A percentile compares a stretch with the other conserved stretches of the same genome.
Evolutionary conservation across 2,888 invertebrate species (phyloP).

Genomic region (Beris chalybata): DNA sequence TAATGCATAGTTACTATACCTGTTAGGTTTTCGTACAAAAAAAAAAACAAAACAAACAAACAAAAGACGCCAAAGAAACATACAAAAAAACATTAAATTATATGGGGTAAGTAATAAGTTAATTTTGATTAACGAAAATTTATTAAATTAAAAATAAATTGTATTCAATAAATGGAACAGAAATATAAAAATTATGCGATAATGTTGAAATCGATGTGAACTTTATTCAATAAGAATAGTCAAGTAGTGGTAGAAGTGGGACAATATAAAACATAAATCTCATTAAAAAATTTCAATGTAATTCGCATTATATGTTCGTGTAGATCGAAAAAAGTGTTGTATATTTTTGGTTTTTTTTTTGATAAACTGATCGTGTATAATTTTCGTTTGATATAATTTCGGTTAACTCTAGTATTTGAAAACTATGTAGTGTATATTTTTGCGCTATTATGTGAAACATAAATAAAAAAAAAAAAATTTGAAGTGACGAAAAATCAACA

Average conservation of each 20-base stretch:
- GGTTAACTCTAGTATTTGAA: background rate
- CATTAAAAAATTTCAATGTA: slow-evolving; percentile 1
- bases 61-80: slow-evolving; percentile 15
- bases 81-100: slow-evolving; percentile 9
- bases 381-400: background rate
- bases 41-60: slow-evolving; percentile 1
- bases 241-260: slow-evolving; percentile 21
- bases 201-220: background rate
- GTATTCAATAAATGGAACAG: too few species aligned
- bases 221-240: slow-evolving; percentile 15
- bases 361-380: too few species aligned
- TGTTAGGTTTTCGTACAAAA: slow-evolving; percentile 28
- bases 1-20: slow-evolving; percentile 25
- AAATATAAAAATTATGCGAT: too few species aligned
- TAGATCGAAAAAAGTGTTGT: background rate
- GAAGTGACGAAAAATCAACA: slow-evolving; percentile 25
- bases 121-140: too few species aligned
- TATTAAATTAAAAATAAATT: too few species aligned
- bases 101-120: slow-evolving; percentile 6
- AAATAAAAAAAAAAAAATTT: slow-evolving; percentile 10
- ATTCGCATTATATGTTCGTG: slow-evolving; percentile 22
- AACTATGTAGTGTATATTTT: background rate
- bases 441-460: slow-evolving; percentile 9
- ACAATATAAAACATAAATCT: slow-evolving; percentile 19
- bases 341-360: slow-evolving; percentile 1